These are phyloP conservation scores for Sebastes kiyomatsui DNA, from an alignment of 2,797 vertebrate species.

Conservation along the genomic window DNA sequence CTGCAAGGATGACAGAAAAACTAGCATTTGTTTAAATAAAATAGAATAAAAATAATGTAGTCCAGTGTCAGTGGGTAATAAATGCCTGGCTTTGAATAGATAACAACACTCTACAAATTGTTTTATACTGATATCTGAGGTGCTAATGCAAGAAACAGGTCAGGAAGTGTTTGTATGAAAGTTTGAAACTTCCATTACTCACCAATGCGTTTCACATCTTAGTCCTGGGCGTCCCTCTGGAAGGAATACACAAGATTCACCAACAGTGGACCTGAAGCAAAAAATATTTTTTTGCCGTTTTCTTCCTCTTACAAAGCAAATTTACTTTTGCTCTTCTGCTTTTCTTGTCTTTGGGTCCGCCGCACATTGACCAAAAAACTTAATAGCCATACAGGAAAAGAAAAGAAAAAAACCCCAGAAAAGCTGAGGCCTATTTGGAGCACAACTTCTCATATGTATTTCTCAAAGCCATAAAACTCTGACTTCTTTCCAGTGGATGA, in stretches of 20 bases:
- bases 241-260: constrained; percentile 12
- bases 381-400: neutral
- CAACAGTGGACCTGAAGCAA: constrained; percentile 2
- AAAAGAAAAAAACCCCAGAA: neutral
- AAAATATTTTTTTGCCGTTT: neutral
- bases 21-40: neutral
- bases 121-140: neutral
- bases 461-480: constrained; percentile 18
- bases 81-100: neutral
- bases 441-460: constrained; percentile 22
- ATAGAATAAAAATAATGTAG: neutral
- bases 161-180: constrained; percentile 14
- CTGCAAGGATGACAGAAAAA: neutral
- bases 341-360: constrained; percentile 8
- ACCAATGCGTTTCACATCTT: constrained; percentile 47
- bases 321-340: neutral
- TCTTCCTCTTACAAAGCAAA: constrained; percentile 9
- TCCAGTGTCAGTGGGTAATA: neutral
- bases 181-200: constrained; percentile 46
- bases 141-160: neutral
- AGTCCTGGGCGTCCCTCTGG: constrained; percentile 6
- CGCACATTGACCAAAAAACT: constrained; percentile 5
- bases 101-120: neutral
- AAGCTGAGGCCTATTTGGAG: constrained; percentile 31
- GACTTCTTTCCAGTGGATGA: constrained; percentile 40